phyloP scores from a whole-genome alignment of 2,888 invertebrate species.

The Emmelina monodactyla region DNA sequence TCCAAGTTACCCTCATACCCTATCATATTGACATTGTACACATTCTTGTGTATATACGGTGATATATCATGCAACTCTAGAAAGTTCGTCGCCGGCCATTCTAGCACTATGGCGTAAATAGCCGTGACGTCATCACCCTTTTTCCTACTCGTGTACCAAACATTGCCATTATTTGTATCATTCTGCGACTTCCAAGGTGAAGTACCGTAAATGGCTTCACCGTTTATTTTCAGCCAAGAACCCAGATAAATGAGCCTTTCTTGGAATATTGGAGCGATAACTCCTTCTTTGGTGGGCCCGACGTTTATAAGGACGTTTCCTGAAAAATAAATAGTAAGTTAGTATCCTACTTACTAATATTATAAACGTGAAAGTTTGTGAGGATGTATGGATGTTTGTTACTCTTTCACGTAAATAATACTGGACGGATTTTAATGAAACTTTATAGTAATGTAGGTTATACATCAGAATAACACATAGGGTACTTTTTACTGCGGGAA shows the following conservation, averaged over 20 bases:
- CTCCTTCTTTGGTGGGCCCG: constrained; percentile 90
- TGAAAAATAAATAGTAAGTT: constrained; percentile 24
- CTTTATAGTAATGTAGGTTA: too few relatives aligned
- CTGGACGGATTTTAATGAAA: too few relatives aligned
- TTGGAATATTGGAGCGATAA: constrained; percentile 85
- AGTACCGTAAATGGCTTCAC: constrained; percentile 84
- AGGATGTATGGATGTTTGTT: too few relatives aligned
- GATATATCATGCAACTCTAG: constrained; percentile 35
- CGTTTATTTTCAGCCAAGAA: constrained; percentile 82
- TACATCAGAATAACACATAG: too few relatives aligned
- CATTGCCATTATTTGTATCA: constrained; percentile 72
- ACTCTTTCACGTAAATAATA: too few relatives aligned
- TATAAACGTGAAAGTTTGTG: too few relatives aligned
- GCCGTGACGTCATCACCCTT: constrained; percentile 20
- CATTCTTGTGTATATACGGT: constrained; percentile 20
- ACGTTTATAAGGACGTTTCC: constrained; percentile 84
- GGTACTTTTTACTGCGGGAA: too few relatives aligned
- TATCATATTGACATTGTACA: too few relatives aligned
- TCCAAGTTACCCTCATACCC: too few relatives aligned
- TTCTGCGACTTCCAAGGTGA: constrained; percentile 85
- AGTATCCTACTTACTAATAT: too few relatives aligned
- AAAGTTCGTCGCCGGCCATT: constrained; percentile 71
- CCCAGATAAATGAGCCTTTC: constrained; percentile 83
- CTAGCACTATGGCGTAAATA: constrained; percentile 74
- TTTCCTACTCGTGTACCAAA: constrained; percentile 75